These are phyloP conservation scores for Adelosebastes latens DNA, from an alignment of 2,797 vertebrate species.

Conservation along the genomic window DNA sequence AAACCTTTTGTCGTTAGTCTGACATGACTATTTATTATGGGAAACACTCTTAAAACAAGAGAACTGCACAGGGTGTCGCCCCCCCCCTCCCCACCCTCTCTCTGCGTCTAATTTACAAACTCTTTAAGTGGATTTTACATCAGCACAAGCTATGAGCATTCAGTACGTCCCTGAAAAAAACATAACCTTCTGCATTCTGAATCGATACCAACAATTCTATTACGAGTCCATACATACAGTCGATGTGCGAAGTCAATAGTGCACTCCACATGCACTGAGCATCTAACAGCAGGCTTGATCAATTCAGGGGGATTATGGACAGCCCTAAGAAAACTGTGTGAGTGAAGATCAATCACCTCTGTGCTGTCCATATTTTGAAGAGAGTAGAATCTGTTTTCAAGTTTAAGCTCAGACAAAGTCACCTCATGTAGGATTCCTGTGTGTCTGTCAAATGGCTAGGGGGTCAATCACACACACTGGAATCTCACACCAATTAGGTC, in stretches of 20 bases:
- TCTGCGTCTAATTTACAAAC: conserved; percentile 61
- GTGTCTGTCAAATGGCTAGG: background rate
- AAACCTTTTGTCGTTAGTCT: conserved; percentile 77
- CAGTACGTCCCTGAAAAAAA: conserved; percentile 5
- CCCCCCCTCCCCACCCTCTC: background rate
- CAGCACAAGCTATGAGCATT: conserved; percentile 44
- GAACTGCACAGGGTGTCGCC: conserved; percentile 13
- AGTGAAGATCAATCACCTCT: conserved; percentile 28
- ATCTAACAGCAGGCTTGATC: conserved; percentile 18
- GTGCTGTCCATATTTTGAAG: conserved; percentile 3
- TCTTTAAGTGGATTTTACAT: conserved; percentile 69
- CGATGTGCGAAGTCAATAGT: conserved; percentile 29
- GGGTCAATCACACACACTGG: too few relatives aligned
- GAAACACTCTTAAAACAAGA: conserved; percentile 70
- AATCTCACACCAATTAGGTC: background rate
- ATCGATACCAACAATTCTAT: conserved; percentile 50
- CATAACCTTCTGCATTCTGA: conserved; percentile 40
- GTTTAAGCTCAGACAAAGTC: background rate
- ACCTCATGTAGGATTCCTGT: background rate
- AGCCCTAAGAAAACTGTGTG: conserved; percentile 3
- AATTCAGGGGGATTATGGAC: conserved; percentile 15
- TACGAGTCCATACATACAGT: conserved; percentile 32
- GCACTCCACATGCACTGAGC: background rate
- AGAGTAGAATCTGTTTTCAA: conserved; percentile 2
- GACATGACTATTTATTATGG: conserved; percentile 78